Percentiles rank a stretch among this genome's conserved stretches.
These are phyloP conservation scores for Tineola bisselliella DNA, from an alignment of 2,888 invertebrate genomes.

Conservation along the genomic window DNA sequence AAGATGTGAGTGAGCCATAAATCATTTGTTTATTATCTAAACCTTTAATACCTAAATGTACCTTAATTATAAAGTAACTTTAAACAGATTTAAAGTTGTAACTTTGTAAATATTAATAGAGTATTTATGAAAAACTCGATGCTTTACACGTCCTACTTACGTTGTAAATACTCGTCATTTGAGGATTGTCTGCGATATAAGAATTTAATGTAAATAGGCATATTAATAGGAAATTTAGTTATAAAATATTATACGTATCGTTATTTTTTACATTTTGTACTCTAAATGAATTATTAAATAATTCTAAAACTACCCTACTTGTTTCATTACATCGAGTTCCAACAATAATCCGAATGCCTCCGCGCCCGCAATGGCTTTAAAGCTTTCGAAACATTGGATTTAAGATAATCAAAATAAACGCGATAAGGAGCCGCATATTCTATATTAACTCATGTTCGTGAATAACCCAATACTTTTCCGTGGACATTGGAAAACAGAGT, in stretches of 20 bases:
- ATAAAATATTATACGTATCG: background rate
- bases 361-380: too few relatives aligned
- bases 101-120: background rate
- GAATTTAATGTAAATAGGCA: slow-evolving; percentile 5
- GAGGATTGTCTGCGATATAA: slow-evolving; percentile 3
- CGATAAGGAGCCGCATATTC: too few relatives aligned
- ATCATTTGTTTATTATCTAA: background rate
- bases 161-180: slow-evolving; percentile 8
- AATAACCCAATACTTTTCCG: too few relatives aligned
- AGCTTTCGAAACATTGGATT: too few relatives aligned
- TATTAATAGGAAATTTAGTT: background rate
- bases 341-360: slow-evolving; percentile 24
- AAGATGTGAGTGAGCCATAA: background rate
- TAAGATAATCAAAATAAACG: too few relatives aligned
- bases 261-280: slow-evolving; percentile 9
- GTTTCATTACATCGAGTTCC: slow-evolving; percentile 28
- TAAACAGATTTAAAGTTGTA: background rate
- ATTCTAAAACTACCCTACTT: slow-evolving; percentile 15
- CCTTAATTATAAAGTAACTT: slow-evolving; percentile 10
- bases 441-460: too few relatives aligned
- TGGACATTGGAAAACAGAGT: too few relatives aligned
- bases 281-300: slow-evolving; percentile 16
- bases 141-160: background rate
- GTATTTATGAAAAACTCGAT: background rate
- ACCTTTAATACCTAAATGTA: background rate